Base-by-base conservation (phyloP, 1,140 invertebrate species). In the Drosophila lowei region DNA sequence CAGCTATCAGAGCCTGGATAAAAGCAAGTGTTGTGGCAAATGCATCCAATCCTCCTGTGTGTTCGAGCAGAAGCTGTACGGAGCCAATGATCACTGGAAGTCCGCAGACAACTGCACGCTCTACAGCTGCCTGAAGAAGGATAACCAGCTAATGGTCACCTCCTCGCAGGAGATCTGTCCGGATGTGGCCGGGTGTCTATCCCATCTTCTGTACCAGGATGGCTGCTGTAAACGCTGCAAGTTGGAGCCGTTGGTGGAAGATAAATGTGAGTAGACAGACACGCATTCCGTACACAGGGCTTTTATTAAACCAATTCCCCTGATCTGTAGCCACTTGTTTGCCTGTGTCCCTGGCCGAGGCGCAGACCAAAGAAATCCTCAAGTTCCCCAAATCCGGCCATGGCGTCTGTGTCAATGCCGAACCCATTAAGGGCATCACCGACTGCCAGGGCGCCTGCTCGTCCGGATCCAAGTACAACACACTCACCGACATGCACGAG, bases 221-320 rank as follows among this genome's bases (percentile, higher is more conserved):
- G 94, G 94, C 28, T 96, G 95, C 79, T 96, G 95, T 57, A 91
- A 93, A 34, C 90, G 92, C 54, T 96, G 95, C 86, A 94, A 94
- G 50, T 13, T 54, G 8, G 89, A 88, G 60, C 72, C 92, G 1
- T 92, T 93, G 5, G 63, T 79, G 1, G 79, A 91, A 42, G 73
- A 91, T 15, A 90, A 92, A 64, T 92, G 90, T 91, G 28, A 72
- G 86, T 79, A 34, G 6, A 38, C 30, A 30, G 0, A 15, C 11
- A 0, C 0, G n/a, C 15, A 11, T 38, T 11, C 15, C 1, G 1
- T 8, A n/a, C 48, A 16, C 8, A 6, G 7, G 21, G 5, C 5
- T 5, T 5, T 6, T 15, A 18, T 1, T 7, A 44, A 16, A 43
- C 4, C 13, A 38, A 25, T 56, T 9, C 2, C 8, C 28, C 7